Conservation (phyloP, 2,888 invertebrate species). For the Scaptomyza tumidula region DNA sequence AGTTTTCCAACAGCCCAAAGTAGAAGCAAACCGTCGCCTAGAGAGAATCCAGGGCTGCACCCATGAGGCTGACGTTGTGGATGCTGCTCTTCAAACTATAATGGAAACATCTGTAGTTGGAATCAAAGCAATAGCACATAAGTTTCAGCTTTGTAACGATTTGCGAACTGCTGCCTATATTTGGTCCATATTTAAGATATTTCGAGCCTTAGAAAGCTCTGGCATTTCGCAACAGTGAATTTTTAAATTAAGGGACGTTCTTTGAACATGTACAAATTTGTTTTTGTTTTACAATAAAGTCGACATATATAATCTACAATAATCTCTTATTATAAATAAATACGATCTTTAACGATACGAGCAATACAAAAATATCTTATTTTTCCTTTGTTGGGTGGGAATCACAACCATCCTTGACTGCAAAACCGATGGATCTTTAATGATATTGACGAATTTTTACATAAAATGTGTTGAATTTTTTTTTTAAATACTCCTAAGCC, state of each 20-base stretch:
- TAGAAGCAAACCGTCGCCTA: slow-evolving; percentile 64
- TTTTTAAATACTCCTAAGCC: too few relatives aligned
- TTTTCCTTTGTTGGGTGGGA: too few relatives aligned
- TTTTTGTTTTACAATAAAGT: not conserved
- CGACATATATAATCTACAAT: not conserved
- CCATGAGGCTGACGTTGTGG: slow-evolving; percentile 99
- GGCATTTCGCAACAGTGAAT: slow-evolving; percentile 89
- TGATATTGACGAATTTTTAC: too few relatives aligned
- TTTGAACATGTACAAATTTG: not conserved
- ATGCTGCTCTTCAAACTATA: slow-evolving; percentile 98
- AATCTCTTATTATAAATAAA: too few relatives aligned
- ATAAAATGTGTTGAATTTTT: too few relatives aligned
- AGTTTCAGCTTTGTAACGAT: slow-evolving; percentile 96
- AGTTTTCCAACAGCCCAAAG: slow-evolving; percentile 39
- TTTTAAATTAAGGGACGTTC: not conserved
- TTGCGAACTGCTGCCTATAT: slow-evolving; percentile 98
- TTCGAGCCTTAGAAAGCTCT: slow-evolving; percentile 96
- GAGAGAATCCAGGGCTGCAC: slow-evolving; percentile 84
- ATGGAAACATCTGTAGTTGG: slow-evolving; percentile 98
- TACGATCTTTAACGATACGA: too few relatives aligned
- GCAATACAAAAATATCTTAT: too few relatives aligned
- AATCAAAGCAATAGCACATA: slow-evolving; percentile 96
- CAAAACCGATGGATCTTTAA: too few relatives aligned
- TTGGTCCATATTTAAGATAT: slow-evolving; percentile 98
- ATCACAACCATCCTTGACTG: too few relatives aligned